Conservation (phyloP, 2,113 vertebrate genomes). For the Rhabdomys dilectus region DNA sequence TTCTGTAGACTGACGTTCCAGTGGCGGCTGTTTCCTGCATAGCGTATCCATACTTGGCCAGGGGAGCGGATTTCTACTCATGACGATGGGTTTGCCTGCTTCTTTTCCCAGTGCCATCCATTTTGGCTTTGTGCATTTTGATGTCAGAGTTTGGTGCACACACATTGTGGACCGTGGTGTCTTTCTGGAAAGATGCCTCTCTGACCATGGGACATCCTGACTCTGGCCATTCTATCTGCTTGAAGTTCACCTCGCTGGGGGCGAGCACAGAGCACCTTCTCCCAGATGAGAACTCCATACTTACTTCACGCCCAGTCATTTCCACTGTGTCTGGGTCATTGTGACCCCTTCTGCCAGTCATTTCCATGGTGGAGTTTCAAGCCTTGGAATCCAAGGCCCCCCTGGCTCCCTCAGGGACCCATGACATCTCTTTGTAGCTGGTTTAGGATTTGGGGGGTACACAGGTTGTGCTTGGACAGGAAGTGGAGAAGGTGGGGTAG, state of each 20-base stretch:
- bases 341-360: not conserved
- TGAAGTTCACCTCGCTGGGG: not conserved
- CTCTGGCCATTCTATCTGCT: not conserved
- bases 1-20: too few relatives aligned
- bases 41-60: not conserved
- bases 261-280: not conserved
- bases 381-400: too few relatives aligned
- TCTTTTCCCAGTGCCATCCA: not conserved
- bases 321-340: not conserved
- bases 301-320: not conserved
- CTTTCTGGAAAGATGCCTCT: not conserved
- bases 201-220: not conserved
- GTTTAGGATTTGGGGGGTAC: not conserved
- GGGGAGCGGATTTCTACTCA: not conserved
- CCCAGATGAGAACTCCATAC: not conserved
- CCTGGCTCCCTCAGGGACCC: not conserved
- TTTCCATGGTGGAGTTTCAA: not conserved
- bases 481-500: not conserved
- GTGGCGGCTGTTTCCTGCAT: not conserved
- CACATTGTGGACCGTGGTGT: not conserved
- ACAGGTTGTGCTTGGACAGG: not conserved
- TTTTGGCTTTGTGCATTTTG: not conserved
- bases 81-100: too few relatives aligned
- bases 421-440: not conserved
- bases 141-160: not conserved